phyloP scores from a whole-genome alignment of 1,140 invertebrate species.

The Penaeus indicus region DNA sequence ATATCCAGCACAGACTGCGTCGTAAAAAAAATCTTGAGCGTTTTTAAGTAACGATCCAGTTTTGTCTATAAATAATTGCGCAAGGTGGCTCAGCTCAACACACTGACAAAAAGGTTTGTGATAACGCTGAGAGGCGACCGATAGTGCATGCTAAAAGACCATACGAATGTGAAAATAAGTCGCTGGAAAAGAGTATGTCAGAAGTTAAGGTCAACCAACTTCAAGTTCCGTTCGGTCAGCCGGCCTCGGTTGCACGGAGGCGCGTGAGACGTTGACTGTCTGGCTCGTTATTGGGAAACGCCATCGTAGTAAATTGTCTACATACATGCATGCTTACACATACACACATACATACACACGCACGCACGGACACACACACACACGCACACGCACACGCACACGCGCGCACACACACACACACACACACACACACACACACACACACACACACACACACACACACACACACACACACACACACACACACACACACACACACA shows the following conservation, averaged over 20 bases:
- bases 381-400: background rate
- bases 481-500: too few relatives aligned
- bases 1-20: too few relatives aligned
- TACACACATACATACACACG: slow-evolving; percentile 23
- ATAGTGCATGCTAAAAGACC: too few relatives aligned
- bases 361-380: background rate
- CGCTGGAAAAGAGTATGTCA: too few relatives aligned
- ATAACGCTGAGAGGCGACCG: too few relatives aligned
- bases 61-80: too few relatives aligned
- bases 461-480: too few relatives aligned
- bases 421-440: background rate
- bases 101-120: too few relatives aligned
- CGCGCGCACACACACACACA: background rate
- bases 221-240: background rate
- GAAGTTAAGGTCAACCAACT: background rate
- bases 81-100: too few relatives aligned
- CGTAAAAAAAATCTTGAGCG: too few relatives aligned
- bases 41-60: too few relatives aligned
- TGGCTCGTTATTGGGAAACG: background rate
- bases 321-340: background rate
- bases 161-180: too few relatives aligned
- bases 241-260: background rate
- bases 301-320: background rate
- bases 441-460: background rate
- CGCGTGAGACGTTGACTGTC: background rate